Evolutionary conservation across 2,888 invertebrate species (phyloP).

Genomic region (Leptogaster cylindrica): DNA sequence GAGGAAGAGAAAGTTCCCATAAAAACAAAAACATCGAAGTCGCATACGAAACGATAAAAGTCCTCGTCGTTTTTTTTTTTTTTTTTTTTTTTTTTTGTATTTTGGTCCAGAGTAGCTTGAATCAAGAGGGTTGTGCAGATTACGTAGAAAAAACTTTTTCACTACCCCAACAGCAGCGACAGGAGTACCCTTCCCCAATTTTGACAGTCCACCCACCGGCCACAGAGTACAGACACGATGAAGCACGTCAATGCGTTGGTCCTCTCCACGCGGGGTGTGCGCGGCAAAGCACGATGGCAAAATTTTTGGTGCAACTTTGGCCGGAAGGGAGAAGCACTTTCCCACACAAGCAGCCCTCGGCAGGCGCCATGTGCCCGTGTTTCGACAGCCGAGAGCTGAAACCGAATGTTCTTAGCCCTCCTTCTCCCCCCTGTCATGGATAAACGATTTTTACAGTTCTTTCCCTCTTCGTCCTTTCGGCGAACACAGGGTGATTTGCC

Average conservation of each 20-base stretch:
- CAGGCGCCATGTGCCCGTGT: slow-evolving; percentile 26
- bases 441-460: background rate
- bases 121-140: no score
- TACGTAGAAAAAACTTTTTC: background rate
- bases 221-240: no score
- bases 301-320: slow-evolving; percentile 31
- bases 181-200: background rate
- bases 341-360: slow-evolving; percentile 3
- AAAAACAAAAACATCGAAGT: slow-evolving; percentile 10
- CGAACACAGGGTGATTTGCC: slow-evolving; percentile 2
- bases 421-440: background rate
- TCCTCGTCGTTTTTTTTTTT: no score
- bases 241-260: no score
- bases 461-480: background rate
- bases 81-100: no score
- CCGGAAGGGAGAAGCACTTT: slow-evolving; percentile 26
- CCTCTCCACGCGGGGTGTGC: background rate
- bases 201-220: background rate
- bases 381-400: background rate
- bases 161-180: background rate
- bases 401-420: no score
- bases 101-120: no score
- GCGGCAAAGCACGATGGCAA: background rate
- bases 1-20: slow-evolving; percentile 6
- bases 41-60: background rate